Conservation (phyloP, 2,113 vertebrate species). For the Myotis davidii region DNA sequence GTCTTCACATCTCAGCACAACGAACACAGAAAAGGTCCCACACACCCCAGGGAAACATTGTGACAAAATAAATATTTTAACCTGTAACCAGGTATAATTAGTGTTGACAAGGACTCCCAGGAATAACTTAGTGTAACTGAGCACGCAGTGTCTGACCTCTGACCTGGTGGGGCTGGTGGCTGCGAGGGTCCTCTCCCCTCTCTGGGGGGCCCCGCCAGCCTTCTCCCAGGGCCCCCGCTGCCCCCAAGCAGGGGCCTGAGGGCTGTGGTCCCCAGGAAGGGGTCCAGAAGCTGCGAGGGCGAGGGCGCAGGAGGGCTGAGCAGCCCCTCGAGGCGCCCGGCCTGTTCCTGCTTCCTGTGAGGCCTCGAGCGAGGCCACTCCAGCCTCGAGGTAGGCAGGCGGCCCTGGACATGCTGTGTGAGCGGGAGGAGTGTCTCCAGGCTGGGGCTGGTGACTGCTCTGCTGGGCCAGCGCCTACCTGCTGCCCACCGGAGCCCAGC, state of each 20-base stretch:
- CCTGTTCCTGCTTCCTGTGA: neutral
- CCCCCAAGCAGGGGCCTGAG: neutral
- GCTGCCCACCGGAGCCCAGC: neutral
- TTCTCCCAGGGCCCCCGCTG: neutral
- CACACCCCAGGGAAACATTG: slow-evolving; percentile 73
- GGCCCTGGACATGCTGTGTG: neutral
- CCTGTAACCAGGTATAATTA: slow-evolving; percentile 77
- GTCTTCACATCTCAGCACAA: slow-evolving; percentile 78
- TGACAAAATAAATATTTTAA: slow-evolving; percentile 87
- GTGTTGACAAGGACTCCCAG: slow-evolving; percentile 74
- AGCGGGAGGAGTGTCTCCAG: neutral
- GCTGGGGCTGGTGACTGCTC: neutral
- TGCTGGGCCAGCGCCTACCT: neutral
- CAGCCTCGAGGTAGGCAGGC: neutral
- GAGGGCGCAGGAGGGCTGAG: neutral
- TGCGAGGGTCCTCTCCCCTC: neutral
- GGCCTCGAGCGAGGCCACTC: neutral
- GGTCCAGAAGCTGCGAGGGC: neutral
- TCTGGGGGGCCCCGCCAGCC: neutral
- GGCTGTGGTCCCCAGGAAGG: neutral
- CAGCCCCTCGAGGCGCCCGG: neutral
- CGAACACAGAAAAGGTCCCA: slow-evolving; percentile 78
- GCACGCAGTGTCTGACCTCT: slow-evolving; percentile 76
- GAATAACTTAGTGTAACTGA: slow-evolving; percentile 83
- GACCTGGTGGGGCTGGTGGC: slow-evolving; percentile 56